A percentile compares a stretch with the other conserved stretches of the same genome.
These are phyloP conservation scores for Noturus placidus DNA, from an alignment of 2,113 vertebrate genomes.

Conservation along the genomic window DNA sequence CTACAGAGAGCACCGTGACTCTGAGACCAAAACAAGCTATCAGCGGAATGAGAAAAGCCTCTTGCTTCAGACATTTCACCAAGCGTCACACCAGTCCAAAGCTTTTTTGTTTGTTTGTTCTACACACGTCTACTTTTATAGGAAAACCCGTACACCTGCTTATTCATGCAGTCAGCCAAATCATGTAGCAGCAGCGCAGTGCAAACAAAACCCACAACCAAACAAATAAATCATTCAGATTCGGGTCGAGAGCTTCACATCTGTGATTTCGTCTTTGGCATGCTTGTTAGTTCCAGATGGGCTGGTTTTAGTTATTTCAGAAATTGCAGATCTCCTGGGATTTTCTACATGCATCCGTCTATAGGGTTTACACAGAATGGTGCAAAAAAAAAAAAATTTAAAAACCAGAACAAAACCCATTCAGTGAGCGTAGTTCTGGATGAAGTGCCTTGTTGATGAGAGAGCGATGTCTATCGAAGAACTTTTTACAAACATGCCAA, in stretches of 20 bases:
- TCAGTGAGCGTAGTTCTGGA: no score
- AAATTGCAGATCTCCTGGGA: not conserved
- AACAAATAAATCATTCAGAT: not conserved
- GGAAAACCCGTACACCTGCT: not conserved
- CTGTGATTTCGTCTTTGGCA: not conserved
- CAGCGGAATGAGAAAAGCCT: not conserved
- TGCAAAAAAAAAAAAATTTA: no score
- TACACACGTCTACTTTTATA: not conserved
- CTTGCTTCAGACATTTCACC: not conserved
- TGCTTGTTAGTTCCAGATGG: not conserved
- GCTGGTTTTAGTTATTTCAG: not conserved
- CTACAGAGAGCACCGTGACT: not conserved
- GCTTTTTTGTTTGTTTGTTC: not conserved
- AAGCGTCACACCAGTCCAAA: not conserved
- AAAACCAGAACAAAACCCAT: no score
- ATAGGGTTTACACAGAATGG: not conserved
- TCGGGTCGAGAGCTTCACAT: not conserved
- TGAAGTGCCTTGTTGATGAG: no score
- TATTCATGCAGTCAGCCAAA: not conserved
- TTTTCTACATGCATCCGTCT: not conserved
- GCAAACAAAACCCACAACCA: not conserved
- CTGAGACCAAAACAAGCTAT: not conserved
- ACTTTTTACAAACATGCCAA: not conserved
- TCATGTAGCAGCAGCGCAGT: not conserved
- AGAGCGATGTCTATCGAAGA: no score